A percentile compares a stretch with the other conserved stretches of the same genome.
phyloP scores from a whole-genome alignment of 1,140 invertebrate genomes.

The Pemphigus obesinymphae region DNA sequence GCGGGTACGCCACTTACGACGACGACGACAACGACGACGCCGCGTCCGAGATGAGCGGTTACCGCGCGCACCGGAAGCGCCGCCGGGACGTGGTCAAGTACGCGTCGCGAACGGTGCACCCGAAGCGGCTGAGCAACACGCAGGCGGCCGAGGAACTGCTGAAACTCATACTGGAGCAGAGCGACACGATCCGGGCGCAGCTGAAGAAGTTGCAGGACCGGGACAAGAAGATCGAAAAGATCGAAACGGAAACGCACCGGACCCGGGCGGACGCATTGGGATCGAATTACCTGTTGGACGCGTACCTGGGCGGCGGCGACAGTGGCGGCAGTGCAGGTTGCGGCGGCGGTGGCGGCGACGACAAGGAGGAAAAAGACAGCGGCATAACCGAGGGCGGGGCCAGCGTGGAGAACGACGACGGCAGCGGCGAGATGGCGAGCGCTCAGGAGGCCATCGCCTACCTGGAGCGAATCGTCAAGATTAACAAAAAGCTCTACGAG shows the following conservation, averaged over 20 bases:
- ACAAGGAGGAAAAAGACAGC: conserved; percentile 33
- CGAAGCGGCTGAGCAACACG: conserved; percentile 44
- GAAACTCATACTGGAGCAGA: conserved; percentile 73
- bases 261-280: conserved; percentile 67
- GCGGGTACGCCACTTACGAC: conserved; percentile 42
- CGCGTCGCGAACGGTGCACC: conserved; percentile 45
- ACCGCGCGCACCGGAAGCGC: conserved; percentile 38
- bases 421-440: neutral
- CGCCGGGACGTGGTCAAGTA: conserved; percentile 34
- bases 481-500: conserved; percentile 65
- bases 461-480: conserved; percentile 64
- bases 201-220: conserved; percentile 63
- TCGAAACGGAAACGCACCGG: conserved; percentile 70
- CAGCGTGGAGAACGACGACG: conserved; percentile 39
- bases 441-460: conserved; percentile 56
- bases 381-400: neutral
- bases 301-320: conserved; percentile 60
- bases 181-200: conserved; percentile 72
- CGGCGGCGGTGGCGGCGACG: conserved; percentile 51
- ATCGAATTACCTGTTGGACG: conserved; percentile 74
- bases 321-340: conserved; percentile 51
- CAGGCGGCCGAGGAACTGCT: conserved; percentile 62
- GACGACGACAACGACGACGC: conserved; percentile 37
- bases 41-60: conserved; percentile 39
- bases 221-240: conserved; percentile 68